Conservation (phyloP, 2,113 vertebrate genomes). For the Periophthalmus modestus region DNA sequence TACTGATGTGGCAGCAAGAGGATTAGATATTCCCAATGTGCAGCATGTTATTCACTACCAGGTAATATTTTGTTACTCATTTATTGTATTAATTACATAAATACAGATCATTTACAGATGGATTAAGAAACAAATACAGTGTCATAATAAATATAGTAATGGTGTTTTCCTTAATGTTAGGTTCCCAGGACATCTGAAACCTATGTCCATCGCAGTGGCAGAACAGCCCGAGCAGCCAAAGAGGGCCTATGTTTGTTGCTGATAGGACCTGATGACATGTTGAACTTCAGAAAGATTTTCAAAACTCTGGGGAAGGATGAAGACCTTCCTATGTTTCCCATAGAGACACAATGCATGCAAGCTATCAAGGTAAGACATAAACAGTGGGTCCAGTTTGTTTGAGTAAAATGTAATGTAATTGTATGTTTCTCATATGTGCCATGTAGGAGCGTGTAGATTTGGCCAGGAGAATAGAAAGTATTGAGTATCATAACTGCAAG, state of each 20-base stretch:
- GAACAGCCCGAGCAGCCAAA: slow-evolving; percentile 89
- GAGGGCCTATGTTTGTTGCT: slow-evolving; percentile 91
- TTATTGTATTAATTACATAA: slow-evolving; percentile 6
- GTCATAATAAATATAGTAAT: neutral
- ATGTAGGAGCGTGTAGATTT: slow-evolving; percentile 87
- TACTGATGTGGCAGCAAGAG: slow-evolving; percentile 95
- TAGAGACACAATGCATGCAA: slow-evolving; percentile 86
- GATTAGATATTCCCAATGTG: slow-evolving; percentile 93
- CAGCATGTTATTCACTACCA: slow-evolving; percentile 98
- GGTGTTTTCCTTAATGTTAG: slow-evolving; percentile 59
- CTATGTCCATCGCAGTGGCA: slow-evolving; percentile 92
- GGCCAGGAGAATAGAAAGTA: slow-evolving; percentile 89
- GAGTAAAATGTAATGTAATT: neutral
- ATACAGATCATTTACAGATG: neutral
- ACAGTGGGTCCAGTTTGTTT: neutral
- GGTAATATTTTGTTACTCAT: slow-evolving; percentile 65
- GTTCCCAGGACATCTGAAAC: slow-evolving; percentile 93
- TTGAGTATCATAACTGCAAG: slow-evolving; percentile 88
- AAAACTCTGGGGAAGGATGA: slow-evolving; percentile 87
- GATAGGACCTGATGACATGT: slow-evolving; percentile 88
- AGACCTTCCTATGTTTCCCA: slow-evolving; percentile 87
- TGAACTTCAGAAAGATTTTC: slow-evolving; percentile 93
- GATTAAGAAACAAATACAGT: neutral
- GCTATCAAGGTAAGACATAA: slow-evolving; percentile 82
- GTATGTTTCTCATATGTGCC: neutral